Conservation (phyloP, 2,888 invertebrate genomes). For the Sceliomorpha sp. region DNA sequence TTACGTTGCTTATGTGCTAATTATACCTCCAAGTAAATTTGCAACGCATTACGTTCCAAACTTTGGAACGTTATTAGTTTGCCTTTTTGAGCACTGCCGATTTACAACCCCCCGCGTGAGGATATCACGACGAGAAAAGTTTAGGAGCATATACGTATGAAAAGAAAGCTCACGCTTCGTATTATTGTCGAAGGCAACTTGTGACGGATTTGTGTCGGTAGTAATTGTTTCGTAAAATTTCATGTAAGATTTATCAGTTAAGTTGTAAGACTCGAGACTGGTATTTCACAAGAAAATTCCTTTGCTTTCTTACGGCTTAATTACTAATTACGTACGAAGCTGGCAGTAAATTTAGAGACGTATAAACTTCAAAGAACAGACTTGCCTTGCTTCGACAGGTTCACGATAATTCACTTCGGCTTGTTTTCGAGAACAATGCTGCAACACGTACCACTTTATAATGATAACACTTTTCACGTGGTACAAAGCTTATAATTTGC, state of each 20-base stretch:
- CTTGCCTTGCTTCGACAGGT: background rate
- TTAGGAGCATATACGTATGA: background rate
- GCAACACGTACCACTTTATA: background rate
- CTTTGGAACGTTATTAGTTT: conserved; percentile 13
- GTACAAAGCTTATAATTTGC: too few species aligned
- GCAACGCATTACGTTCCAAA: conserved; percentile 1
- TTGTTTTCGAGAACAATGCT: background rate
- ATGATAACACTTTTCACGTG: background rate
- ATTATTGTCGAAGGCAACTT: too few species aligned
- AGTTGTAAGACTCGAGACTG: background rate
- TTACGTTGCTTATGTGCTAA: conserved; percentile 6
- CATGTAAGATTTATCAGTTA: too few species aligned
- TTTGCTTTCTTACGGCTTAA: background rate
- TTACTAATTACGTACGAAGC: background rate
- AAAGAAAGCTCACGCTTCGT: background rate
- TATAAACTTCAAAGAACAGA: background rate
- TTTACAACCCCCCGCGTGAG: background rate
- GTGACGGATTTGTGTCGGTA: too few species aligned
- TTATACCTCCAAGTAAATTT: conserved; percentile 13
- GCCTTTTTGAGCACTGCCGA: background rate
- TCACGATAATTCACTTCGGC: background rate
- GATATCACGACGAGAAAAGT: background rate
- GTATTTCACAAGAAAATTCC: too few species aligned
- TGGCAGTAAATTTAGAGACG: background rate
- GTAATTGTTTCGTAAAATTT: too few species aligned